Evolutionary conservation across 2,113 vertebrate species (phyloP).

Genomic region (Donacobius atricapilla): DNA sequence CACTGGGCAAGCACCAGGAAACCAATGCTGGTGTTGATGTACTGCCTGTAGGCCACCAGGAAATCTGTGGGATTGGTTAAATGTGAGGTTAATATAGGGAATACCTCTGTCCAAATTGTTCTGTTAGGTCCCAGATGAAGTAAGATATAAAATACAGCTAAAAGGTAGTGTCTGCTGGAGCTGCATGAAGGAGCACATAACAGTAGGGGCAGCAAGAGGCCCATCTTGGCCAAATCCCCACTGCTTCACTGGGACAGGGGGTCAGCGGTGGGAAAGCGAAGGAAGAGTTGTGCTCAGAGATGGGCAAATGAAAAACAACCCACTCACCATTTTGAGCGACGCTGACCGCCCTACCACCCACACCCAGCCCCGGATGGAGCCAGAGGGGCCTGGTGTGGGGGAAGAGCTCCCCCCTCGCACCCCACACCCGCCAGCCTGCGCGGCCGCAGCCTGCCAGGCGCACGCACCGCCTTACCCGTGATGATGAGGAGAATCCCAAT

Average conservation of each 20-base stretch:
- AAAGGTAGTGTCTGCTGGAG: background rate
- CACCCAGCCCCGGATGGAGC: background rate
- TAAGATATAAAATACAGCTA: background rate
- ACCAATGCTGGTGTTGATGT: background rate
- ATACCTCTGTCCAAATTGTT: background rate
- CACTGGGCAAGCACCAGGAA: background rate
- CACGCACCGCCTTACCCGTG: no score
- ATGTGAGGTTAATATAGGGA: background rate
- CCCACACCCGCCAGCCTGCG: background rate
- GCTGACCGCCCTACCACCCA: fast-evolving
- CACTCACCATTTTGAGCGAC: background rate
- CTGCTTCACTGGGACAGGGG: background rate
- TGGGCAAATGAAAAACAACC: background rate
- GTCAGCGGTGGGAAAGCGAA: background rate
- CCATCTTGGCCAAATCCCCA: background rate
- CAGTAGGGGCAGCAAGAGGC: background rate
- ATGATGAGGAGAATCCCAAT: conserved; percentile 85
- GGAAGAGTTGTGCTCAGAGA: background rate
- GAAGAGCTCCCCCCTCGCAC: background rate
- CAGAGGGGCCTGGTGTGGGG: background rate
- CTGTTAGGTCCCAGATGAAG: background rate
- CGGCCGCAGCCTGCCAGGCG: no score
- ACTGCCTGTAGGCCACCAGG: background rate
- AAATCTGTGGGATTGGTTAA: background rate
- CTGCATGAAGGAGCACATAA: fast-evolving